These are phyloP conservation scores for Leptopilina myrica DNA, from an alignment of 2,888 invertebrate genomes.

Conservation along the genomic window DNA sequence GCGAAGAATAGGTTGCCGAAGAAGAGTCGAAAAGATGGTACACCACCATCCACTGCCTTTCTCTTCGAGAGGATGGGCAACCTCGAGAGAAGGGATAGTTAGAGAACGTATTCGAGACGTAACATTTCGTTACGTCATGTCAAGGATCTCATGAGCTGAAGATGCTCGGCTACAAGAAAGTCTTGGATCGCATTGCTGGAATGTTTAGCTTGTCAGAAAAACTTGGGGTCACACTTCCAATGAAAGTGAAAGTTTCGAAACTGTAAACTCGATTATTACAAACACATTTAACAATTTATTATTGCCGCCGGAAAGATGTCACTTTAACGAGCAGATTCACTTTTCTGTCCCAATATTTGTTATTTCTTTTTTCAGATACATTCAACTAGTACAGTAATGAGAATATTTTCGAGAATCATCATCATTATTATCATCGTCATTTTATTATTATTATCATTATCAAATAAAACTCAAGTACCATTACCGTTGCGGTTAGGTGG, in stretches of 20 bases:
- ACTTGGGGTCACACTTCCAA: constrained; percentile 20
- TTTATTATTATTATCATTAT: not conserved
- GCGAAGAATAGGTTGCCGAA: constrained; percentile 63
- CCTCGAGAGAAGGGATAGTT: constrained; percentile 50
- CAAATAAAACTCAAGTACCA: not conserved
- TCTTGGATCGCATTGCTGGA: constrained; percentile 54
- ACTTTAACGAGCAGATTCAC: constrained; percentile 24
- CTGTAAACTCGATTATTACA: constrained; percentile 19
- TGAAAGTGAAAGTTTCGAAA: constrained; percentile 38
- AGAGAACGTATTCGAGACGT: constrained; percentile 58
- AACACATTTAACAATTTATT: constrained; percentile 38
- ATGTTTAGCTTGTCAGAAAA: constrained; percentile 40
- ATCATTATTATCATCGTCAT: not conserved
- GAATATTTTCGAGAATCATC: not conserved
- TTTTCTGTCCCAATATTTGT: not conserved
- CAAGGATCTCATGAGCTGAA: constrained; percentile 44
- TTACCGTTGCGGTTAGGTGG: not conserved
- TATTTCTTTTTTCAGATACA: not conserved
- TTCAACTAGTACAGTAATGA: not conserved
- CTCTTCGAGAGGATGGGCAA: constrained; percentile 44
- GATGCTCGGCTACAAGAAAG: constrained; percentile 50
- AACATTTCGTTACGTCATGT: constrained; percentile 58
- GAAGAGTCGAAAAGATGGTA: constrained; percentile 60
- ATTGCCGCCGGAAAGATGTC: constrained; percentile 44
- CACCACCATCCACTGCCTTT: constrained; percentile 53